Evolutionary conservation across 2,113 vertebrate species (phyloP), one percentile per base, ranked within the genome.

Genomic region (Nymphicus hollandicus): DNA sequence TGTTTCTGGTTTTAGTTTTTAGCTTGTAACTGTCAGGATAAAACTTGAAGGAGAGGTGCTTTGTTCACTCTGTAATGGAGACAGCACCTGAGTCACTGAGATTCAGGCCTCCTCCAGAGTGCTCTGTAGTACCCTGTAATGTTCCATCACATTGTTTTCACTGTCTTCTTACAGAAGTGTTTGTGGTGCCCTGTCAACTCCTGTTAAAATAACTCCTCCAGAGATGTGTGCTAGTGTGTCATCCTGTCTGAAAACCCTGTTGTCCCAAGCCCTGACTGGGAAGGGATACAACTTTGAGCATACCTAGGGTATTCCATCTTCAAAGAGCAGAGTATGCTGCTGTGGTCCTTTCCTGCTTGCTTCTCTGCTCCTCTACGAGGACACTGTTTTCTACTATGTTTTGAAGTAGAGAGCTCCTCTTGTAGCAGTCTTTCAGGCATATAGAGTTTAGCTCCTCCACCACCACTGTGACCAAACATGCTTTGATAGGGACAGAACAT

Each of bases 171-270:
- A 33, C 44, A 64, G 80, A 79, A 79, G 39, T 47, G 69, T 84
- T 91, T 55, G 69, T 72, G 74, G 60, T 39, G 90, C 1, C 0
- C 61, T 91, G 90, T 90, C 86, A 86, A 33, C 77, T 91, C 31
- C 69, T 61, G 35, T 93, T 94, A 72, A 76, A 90, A 44, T 73
- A 81, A 72, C 69, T 88, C 15, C 71, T 73, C 35, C 60, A 39
- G 72, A 93, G 64, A 92, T 91, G 69, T 84, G 70, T 91, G 93
- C 86, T 81, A 90, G 65, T 86, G 77, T 96, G 95, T 93, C 90
- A 81, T 55, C 47, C 60, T 84, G 80, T 66, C 93, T 96, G 92
- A 73, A 94, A 96, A 52, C 18, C 22, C 53, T 82, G 41, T 78
- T 14, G 43, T 94, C 25, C 76, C 35, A 78, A n/a, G n/a, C 39